A percentile compares a stretch with the other conserved stretches of the same genome.
Conservation (phyloP, 2,113 vertebrate species). For the Lagopus leucura region DNA sequence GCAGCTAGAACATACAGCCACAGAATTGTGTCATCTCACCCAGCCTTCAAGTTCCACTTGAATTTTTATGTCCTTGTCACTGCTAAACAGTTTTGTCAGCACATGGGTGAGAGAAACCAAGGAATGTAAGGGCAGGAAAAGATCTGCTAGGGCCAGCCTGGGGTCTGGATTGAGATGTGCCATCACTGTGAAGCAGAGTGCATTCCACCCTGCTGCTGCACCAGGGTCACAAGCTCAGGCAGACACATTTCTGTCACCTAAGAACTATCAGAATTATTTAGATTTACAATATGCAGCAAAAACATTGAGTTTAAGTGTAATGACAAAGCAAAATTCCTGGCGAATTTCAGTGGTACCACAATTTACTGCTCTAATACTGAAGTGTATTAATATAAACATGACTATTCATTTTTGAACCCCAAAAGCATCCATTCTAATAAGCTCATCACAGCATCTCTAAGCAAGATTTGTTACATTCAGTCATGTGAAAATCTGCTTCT, state of each 20-base stretch:
- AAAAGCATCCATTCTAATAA: background rate
- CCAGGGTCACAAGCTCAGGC: background rate
- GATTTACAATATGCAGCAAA: background rate
- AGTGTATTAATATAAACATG: background rate
- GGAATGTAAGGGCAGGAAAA: background rate
- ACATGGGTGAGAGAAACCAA: background rate
- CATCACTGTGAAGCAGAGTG: fast-evolving
- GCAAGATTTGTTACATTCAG: background rate
- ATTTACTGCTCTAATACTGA: background rate
- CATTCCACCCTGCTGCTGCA: background rate
- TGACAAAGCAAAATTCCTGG: background rate
- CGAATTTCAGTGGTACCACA: background rate
- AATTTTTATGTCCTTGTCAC: background rate
- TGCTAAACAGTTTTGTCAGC: background rate
- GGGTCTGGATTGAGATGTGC: background rate
- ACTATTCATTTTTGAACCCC: background rate
- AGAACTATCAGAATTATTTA: background rate
- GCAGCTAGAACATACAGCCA: background rate
- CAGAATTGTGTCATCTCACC: background rate
- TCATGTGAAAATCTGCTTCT: background rate
- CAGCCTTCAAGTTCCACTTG: background rate
- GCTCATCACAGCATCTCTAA: background rate
- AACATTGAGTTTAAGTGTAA: background rate
- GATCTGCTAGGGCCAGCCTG: background rate
- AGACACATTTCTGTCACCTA: background rate